phyloP scores from a whole-genome alignment of 2,797 vertebrate species.

The Ispidina picta region DNA sequence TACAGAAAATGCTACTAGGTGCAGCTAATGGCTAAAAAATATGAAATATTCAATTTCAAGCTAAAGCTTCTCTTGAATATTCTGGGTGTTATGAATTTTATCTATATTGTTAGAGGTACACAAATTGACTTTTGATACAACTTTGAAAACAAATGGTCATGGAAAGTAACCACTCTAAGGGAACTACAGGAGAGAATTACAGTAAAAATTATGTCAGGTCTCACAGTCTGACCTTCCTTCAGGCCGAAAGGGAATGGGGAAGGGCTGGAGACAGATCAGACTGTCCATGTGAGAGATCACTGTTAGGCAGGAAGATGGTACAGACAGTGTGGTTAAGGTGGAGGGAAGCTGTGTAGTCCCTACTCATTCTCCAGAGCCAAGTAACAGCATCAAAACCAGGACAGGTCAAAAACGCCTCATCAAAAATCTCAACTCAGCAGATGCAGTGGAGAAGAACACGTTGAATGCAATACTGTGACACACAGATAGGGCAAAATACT shows the following conservation, averaged over 20 bases:
- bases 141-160: neutral
- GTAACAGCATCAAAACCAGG: neutral
- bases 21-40: neutral
- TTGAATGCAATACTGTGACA: neutral
- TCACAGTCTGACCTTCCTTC: neutral
- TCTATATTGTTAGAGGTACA: neutral
- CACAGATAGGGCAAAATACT: neutral
- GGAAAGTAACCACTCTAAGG: neutral
- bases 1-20: neutral
- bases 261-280: neutral
- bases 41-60: neutral
- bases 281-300: neutral
- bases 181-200: neutral
- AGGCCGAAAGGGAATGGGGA: neutral
- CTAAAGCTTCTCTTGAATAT: neutral
- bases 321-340: neutral
- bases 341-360: neutral
- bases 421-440: neutral
- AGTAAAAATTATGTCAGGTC: neutral
- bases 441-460: neutral
- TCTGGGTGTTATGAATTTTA: neutral
- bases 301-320: neutral
- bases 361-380: neutral
- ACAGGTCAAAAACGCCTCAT: neutral
- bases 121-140: neutral